These are phyloP conservation scores for Drosophila anceps DNA, from an alignment of 2,888 invertebrate genomes.

Conservation along the genomic window DNA sequence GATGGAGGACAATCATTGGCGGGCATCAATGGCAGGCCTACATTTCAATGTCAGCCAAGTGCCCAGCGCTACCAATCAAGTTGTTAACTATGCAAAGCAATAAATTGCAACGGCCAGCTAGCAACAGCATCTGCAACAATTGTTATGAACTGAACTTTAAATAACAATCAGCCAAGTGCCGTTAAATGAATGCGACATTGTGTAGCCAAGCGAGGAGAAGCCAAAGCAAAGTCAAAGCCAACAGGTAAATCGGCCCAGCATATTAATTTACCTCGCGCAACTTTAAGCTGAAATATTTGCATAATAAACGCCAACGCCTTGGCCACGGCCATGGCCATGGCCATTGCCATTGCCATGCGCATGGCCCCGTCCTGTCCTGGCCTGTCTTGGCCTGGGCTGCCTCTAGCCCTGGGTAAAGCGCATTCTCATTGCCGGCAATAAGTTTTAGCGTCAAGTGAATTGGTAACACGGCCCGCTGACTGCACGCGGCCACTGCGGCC, in stretches of 20 bases:
- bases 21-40: constrained; percentile 79
- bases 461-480: constrained; percentile 58
- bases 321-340: constrained; percentile 26
- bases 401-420: constrained; percentile 62
- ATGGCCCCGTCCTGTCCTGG: constrained; percentile 8
- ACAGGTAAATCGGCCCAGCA: constrained; percentile 52
- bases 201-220: constrained; percentile 46
- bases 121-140: constrained; percentile 60
- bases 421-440: constrained; percentile 74
- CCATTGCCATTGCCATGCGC: constrained; percentile 31
- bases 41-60: constrained; percentile 79
- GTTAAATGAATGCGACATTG: constrained; percentile 79
- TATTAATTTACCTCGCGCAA: constrained; percentile 70
- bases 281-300: constrained; percentile 77
- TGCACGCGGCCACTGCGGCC: constrained; percentile 34
- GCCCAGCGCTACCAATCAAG: constrained; percentile 78
- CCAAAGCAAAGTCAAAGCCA: constrained; percentile 41
- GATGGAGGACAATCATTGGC: constrained; percentile 75
- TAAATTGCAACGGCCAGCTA: constrained; percentile 59
- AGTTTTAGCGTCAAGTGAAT: constrained; percentile 74
- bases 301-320: constrained; percentile 78
- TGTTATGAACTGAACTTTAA: constrained; percentile 78
- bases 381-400: constrained; percentile 9
- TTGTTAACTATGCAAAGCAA: constrained; percentile 78
- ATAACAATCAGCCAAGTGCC: constrained; percentile 80